These are phyloP conservation scores for Vidua chalybeata DNA, from an alignment of 2,113 vertebrate species.

Conservation along the genomic window DNA sequence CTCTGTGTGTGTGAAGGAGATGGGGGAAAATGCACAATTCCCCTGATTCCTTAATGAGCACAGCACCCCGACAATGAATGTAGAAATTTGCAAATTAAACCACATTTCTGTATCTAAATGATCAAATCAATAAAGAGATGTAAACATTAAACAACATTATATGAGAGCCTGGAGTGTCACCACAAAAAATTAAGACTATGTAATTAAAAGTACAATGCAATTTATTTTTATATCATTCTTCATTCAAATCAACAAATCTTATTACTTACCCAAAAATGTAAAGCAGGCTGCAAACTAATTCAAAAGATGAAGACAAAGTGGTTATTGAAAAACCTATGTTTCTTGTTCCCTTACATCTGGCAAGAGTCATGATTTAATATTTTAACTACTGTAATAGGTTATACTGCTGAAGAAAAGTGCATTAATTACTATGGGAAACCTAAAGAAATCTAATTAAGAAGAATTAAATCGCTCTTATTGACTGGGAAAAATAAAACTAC, in stretches of 20 bases:
- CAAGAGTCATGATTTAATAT: slow-evolving; percentile 59
- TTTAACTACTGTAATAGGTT: slow-evolving; percentile 54
- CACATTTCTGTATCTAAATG: slow-evolving; percentile 15
- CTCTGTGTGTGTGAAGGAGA: neutral
- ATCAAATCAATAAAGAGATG: slow-evolving; percentile 45
- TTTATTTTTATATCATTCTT: slow-evolving; percentile 59
- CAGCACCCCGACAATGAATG: neutral
- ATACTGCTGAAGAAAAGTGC: slow-evolving; percentile 49
- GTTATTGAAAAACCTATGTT: slow-evolving; percentile 36
- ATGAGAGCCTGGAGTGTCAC: slow-evolving; percentile 56
- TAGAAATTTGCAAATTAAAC: slow-evolving; percentile 8
- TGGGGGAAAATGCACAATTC: neutral
- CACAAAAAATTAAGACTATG: slow-evolving; percentile 47
- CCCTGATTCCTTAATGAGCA: neutral
- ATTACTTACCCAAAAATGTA: slow-evolving; percentile 62
- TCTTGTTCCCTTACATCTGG: slow-evolving; percentile 44
- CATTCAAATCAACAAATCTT: slow-evolving; percentile 51
- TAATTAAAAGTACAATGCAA: slow-evolving; percentile 69
- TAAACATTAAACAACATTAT: slow-evolving; percentile 55
- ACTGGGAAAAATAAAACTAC: slow-evolving; percentile 58
- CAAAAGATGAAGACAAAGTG: slow-evolving; percentile 62
- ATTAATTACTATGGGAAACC: slow-evolving; percentile 61
- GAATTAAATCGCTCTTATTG: slow-evolving; percentile 62
- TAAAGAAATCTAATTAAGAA: slow-evolving; percentile 51
- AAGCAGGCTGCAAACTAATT: slow-evolving; percentile 45